Evolutionary conservation across 2,113 vertebrate species (phyloP), one percentile per base, ranked within the genome.

Genomic region (Grammomys dolichurus): DNA sequence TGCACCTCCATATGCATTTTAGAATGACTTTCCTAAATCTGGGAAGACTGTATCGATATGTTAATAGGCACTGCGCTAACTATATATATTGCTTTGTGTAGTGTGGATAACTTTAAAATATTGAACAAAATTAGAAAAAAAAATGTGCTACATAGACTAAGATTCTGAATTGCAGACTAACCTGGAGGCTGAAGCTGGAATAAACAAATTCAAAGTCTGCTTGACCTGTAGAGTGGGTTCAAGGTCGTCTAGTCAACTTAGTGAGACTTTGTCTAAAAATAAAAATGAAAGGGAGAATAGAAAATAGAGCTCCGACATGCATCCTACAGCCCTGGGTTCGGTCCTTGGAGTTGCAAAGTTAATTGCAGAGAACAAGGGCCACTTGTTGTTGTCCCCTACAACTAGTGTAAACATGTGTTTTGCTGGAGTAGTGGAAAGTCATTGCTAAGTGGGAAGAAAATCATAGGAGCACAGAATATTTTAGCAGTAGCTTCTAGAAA

Each of bases 391-490:
- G 28, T 81, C 54, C 67, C 56, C 40, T 8, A 31, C 2, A 76
- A 24, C 88, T 24, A n/a, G 56, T 88, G 3, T 28, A 43, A 81
- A 51, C 48, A 5, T 81, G 48, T 89, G 81, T 51, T 48, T 84
- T 70, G 87, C 87, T 48, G 20, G 24, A 94, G 93, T 94, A 46
- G 93, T 6, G 91, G 76, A 82, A 95, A 97, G 96, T 82, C 5
- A 4, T 40, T 81, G 33, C n/a, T 93, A 13, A 13, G 9, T 69
- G 82, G 70, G 36, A 91, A 85, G 81, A 13, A 81, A 87, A 31
- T 12, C 84, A 81, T 67, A 94, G 80, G 96, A 96, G 51, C 89
- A 36, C 85, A 11, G 85, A 43, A 54, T 86, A 12, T 20, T 90
- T 92, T 97, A 86, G 65, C 63, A 87, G 60, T 81, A 80, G 10